phyloP scores from a whole-genome alignment of 2,113 vertebrate species.

The Ceyx cyanopectus region DNA sequence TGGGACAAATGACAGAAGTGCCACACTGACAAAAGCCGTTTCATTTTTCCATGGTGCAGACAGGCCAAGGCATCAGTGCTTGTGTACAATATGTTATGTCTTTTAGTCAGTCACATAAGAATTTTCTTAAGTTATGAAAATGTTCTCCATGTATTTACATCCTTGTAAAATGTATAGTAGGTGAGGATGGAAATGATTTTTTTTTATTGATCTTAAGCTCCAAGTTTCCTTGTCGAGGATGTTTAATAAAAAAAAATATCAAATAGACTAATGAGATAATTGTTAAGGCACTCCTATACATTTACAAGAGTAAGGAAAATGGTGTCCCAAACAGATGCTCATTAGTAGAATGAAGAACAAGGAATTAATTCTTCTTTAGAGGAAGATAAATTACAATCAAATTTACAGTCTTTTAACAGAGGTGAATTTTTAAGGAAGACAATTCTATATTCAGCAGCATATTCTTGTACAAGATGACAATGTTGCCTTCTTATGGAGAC shows the following conservation, averaged over 20 bases:
- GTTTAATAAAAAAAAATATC: conserved; percentile 25
- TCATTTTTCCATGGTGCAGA: not conserved
- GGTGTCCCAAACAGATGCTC: not conserved
- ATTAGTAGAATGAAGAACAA: conserved; percentile 23
- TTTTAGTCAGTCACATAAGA: not conserved
- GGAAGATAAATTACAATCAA: not conserved
- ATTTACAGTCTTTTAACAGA: not conserved
- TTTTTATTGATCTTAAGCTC: conserved; percentile 10
- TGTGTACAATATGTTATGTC: not conserved
- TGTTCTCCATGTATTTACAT: conserved; percentile 43
- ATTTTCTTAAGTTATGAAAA: not conserved
- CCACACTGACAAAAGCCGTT: not conserved
- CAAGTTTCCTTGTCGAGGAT: not conserved
- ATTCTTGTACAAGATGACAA: not conserved
- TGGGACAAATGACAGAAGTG: not conserved
- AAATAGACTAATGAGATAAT: not conserved
- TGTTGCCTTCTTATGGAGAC: not conserved
- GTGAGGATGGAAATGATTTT: not conserved
- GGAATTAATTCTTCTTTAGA: conserved; percentile 4
- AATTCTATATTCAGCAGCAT: not conserved
- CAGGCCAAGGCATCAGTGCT: not conserved
- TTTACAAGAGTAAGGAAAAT: conserved; percentile 10
- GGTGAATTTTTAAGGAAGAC: not conserved
- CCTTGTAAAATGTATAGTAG: conserved; percentile 29
- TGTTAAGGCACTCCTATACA: not conserved